These are phyloP conservation scores for Strigamia crassipes DNA, from an alignment of 2,888 invertebrate genomes.

Conservation along the genomic window DNA sequence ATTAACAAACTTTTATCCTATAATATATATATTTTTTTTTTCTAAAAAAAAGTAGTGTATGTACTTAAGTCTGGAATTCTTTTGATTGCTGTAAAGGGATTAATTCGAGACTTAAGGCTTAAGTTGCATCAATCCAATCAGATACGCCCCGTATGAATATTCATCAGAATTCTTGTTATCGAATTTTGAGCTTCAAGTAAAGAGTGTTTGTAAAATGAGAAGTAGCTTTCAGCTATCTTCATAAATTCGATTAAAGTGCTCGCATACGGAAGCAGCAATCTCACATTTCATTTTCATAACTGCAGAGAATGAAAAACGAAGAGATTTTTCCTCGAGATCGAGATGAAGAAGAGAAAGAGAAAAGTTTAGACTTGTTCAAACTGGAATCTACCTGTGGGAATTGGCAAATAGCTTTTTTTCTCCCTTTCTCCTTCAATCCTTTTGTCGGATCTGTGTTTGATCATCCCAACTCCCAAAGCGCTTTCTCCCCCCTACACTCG, in stretches of 20 bases:
- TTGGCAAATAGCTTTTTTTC: constrained; percentile 30
- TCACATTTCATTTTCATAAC: constrained; percentile 20
- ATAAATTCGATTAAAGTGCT: constrained; percentile 25
- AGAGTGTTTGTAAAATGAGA: constrained; percentile 10
- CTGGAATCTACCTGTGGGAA: constrained; percentile 24
- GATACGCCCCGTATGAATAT: constrained; percentile 27
- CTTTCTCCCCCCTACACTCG: neutral
- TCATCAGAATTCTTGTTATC: constrained; percentile 11
- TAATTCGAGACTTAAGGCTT: neutral
- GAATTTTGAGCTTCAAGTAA: neutral
- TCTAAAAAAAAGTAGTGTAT: neutral
- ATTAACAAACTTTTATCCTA: neutral
- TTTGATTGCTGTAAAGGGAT: neutral
- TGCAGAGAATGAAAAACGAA: neutral
- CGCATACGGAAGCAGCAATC: neutral
- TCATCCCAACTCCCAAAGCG: constrained; percentile 27
- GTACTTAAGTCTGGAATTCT: neutral
- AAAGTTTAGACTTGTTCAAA: neutral
- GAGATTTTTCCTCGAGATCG: neutral
- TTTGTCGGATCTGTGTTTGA: constrained; percentile 34
- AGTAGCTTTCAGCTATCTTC: constrained; percentile 19
- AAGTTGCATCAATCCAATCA: neutral
- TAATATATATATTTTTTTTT: too few relatives aligned
- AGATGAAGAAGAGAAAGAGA: neutral
- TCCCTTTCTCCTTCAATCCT: neutral